A percentile compares a stretch with the other conserved stretches of the same genome.
These are phyloP conservation scores for Boloria selene DNA, from an alignment of 2,888 invertebrate genomes.

Conservation along the genomic window DNA sequence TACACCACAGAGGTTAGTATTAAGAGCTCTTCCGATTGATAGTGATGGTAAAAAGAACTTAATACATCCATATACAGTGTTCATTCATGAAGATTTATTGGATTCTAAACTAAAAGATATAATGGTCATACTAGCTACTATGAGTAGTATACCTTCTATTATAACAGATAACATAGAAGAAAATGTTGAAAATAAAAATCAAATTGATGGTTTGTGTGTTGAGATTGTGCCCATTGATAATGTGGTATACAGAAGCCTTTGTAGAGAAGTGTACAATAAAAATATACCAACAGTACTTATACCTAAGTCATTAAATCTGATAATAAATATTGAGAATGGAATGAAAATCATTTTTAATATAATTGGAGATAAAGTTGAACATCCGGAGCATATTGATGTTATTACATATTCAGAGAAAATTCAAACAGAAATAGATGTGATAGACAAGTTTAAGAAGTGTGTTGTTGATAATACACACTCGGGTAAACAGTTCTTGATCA, in stretches of 20 bases:
- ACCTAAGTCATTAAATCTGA: conserved; percentile 77
- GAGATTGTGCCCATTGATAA: conserved; percentile 70
- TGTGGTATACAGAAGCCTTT: conserved; percentile 67
- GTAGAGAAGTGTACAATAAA: conserved; percentile 66
- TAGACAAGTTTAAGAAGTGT: conserved; percentile 77
- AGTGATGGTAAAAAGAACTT: conserved; percentile 73
- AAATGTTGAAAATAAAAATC: conserved; percentile 49
- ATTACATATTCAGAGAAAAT: conserved; percentile 65
- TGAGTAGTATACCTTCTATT: conserved; percentile 64
- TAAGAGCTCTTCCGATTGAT: conserved; percentile 70
- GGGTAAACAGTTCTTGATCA: conserved; percentile 79
- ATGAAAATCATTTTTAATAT: conserved; percentile 79
- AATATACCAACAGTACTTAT: conserved; percentile 78
- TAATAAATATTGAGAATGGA: conserved; percentile 81
- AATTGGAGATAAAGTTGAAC: conserved; percentile 59
- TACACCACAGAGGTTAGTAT: conserved; percentile 56
- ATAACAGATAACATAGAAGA: conserved; percentile 53
- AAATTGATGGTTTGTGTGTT: conserved; percentile 68
- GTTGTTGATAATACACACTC: conserved; percentile 75
- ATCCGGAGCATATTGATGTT: conserved; percentile 78
- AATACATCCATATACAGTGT: conserved; percentile 74
- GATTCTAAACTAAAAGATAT: conserved; percentile 58
- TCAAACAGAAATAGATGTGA: conserved; percentile 59
- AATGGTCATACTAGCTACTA: conserved; percentile 63
- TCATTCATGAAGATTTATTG: conserved; percentile 71